Conservation (phyloP, 1,140 invertebrate species). For the Drosophila virilis region DNA sequence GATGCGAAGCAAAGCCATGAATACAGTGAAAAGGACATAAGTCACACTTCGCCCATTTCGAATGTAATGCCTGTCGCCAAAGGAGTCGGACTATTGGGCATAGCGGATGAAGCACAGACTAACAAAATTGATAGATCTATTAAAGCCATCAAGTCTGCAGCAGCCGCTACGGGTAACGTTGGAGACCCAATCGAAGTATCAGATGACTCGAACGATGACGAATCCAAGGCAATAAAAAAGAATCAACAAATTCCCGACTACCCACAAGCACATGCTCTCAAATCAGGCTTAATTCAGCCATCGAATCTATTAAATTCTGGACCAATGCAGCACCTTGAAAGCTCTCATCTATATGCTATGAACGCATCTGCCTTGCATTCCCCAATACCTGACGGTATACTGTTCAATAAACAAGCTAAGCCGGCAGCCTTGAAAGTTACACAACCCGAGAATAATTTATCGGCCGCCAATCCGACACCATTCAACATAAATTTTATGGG, state of each 20-base stretch:
- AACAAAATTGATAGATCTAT: not conserved
- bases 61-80: not conserved
- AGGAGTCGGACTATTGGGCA: not conserved
- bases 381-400: conserved; percentile 10
- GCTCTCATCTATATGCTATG: not conserved
- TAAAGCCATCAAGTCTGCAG: conserved; percentile 5
- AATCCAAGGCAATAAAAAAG: conserved; percentile 9
- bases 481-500: conserved; percentile 63
- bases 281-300: conserved; percentile 24
- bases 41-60: not conserved
- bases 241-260: not conserved
- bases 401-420: conserved; percentile 16
- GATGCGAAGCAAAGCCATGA: not conserved
- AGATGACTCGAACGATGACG: conserved; percentile 66
- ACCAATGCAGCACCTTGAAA: not conserved
- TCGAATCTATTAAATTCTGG: conserved; percentile 8
- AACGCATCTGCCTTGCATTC: conserved; percentile 2
- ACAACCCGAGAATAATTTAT: conserved; percentile 3
- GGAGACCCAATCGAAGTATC: conserved; percentile 79
- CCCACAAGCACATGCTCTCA: not conserved
- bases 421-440: conserved; percentile 14
- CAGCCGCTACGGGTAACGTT: conserved; percentile 51
- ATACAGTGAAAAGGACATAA: not conserved
- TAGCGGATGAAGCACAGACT: not conserved
- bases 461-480: not conserved